These are phyloP conservation scores for Nomada hirtipes DNA, from an alignment of 2,888 invertebrate species.

Conservation along the genomic window DNA sequence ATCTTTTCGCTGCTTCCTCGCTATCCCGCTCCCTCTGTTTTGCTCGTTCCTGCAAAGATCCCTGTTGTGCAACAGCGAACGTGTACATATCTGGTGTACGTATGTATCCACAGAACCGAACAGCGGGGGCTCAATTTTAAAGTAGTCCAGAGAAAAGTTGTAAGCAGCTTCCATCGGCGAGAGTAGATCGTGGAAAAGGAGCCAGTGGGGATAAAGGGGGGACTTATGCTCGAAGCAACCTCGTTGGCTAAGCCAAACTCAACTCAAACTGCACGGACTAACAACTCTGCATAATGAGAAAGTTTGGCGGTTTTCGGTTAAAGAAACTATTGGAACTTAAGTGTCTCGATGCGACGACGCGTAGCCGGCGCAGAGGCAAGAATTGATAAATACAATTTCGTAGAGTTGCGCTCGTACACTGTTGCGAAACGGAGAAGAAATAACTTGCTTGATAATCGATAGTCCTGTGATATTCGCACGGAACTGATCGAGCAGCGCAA, in stretches of 20 bases:
- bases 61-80: background rate
- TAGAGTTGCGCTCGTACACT: constrained; percentile 11
- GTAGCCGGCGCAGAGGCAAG: constrained; percentile 1
- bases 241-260: constrained; percentile 72
- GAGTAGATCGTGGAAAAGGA: constrained; percentile 59
- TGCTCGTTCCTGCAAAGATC: constrained; percentile 11
- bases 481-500: background rate
- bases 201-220: constrained; percentile 26
- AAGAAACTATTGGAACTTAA: constrained; percentile 72
- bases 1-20: background rate
- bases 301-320: constrained; percentile 71
- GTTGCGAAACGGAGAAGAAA: background rate
- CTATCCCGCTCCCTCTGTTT: background rate
- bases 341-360: constrained; percentile 50
- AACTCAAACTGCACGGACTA: constrained; percentile 70
- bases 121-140: constrained; percentile 62
- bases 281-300: constrained; percentile 75
- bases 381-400: constrained; percentile 25
- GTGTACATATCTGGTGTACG: background rate
- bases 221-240: constrained; percentile 53
- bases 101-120: constrained; percentile 1
- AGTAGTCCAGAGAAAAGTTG: constrained; percentile 72
- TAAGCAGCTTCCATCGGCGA: constrained; percentile 70
- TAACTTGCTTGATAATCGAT: constrained; percentile 1
- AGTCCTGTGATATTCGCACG: background rate